A percentile compares a stretch with the other conserved stretches of the same genome.
Evolutionary conservation across 2,797 vertebrate genomes (phyloP).

Genomic region (Eulemur coronatus): DNA sequence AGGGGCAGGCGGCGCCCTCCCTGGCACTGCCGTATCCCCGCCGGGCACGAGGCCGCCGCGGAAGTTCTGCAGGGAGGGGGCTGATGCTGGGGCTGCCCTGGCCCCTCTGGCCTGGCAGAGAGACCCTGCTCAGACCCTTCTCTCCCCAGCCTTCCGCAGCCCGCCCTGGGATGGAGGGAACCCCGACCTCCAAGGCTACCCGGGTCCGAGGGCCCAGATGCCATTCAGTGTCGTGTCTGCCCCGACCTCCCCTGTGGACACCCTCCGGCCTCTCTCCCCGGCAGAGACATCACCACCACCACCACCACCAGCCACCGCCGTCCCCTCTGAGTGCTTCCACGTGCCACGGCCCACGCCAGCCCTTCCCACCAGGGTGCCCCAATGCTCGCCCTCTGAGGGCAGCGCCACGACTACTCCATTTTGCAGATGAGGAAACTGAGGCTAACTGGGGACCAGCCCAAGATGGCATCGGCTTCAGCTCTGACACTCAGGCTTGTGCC

Average conservation of each 20-base stretch:
- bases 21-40: no score
- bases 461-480: no score
- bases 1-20: fast-evolving
- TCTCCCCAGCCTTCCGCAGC: background rate
- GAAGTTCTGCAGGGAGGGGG: background rate
- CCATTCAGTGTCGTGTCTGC: background rate
- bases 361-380: fast-evolving
- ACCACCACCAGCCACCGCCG: fast-evolving
- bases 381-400: background rate
- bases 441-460: background rate
- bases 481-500: background rate
- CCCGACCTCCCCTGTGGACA: background rate
- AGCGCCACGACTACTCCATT: background rate
- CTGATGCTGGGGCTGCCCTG: background rate
- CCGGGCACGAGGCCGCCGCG: fast-evolving
- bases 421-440: background rate
- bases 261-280: background rate
- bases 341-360: fast-evolving
- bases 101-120: background rate
- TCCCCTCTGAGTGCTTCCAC: fast-evolving
- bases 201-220: no score
- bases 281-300: background rate
- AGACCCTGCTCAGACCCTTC: background rate
- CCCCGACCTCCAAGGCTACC: no score
- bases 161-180: background rate